phyloP scores from a whole-genome alignment of 2,888 invertebrate genomes.

The Pterobdella sp. region DNA sequence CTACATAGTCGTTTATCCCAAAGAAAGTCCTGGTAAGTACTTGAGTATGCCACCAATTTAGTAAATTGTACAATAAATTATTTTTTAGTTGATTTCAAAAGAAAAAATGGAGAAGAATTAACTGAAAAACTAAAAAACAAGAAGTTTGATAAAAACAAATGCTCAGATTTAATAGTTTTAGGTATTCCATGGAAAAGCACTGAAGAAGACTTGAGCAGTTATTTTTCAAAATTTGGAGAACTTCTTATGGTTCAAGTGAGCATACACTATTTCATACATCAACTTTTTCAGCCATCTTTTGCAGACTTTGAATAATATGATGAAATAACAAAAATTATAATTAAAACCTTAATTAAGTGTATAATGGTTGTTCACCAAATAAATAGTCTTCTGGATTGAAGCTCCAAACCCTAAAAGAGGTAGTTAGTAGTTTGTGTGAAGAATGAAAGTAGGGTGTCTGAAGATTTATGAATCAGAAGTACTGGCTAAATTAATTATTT shows the following conservation, averaged over 20 bases:
- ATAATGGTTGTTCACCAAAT: conserved; percentile 4
- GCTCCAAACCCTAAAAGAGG: not conserved
- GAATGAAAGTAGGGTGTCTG: conserved; percentile 1
- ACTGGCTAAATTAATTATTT: too few relatives aligned
- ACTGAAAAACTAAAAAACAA: conserved; percentile 88
- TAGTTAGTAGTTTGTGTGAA: not conserved
- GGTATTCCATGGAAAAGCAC: conserved; percentile 95
- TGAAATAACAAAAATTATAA: not conserved
- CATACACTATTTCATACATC: not conserved
- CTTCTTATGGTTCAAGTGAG: conserved; percentile 86
- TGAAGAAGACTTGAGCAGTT: conserved; percentile 85
- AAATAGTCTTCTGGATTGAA: not conserved
- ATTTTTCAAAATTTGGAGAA: conserved; percentile 95
- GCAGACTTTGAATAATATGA: not conserved
- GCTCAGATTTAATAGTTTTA: conserved; percentile 85
- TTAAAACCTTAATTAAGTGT: conserved; percentile 2
- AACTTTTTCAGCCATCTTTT: not conserved
- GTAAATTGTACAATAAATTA: not conserved
- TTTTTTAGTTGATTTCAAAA: conserved; percentile 69
- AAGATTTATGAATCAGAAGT: conserved; percentile 1
- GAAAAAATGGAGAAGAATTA: conserved; percentile 85
- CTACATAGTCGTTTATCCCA: conserved; percentile 63
- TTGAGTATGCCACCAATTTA: not conserved
- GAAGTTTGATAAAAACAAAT: conserved; percentile 68
- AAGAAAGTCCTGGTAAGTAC: conserved; percentile 40